Evolutionary conservation across 2,888 invertebrate genomes (phyloP).

Genomic region (Aspidiotus rigidus): DNA sequence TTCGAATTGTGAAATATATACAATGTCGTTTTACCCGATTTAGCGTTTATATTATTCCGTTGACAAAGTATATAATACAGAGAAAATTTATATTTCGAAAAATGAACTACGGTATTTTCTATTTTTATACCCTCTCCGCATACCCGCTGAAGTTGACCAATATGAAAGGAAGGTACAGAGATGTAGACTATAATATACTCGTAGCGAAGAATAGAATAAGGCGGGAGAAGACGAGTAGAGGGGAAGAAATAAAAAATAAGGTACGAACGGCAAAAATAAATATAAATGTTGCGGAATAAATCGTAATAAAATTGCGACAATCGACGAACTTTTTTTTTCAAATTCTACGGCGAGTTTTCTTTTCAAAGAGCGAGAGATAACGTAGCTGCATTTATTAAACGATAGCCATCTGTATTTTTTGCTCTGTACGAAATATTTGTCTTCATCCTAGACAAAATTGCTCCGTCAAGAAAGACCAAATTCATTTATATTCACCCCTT

Average conservation of each 20-base stretch:
- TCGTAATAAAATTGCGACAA: slow-evolving; percentile 18
- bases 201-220: background rate
- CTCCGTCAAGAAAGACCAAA: slow-evolving; percentile 20
- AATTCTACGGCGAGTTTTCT: slow-evolving; percentile 1
- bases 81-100: background rate
- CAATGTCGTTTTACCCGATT: background rate
- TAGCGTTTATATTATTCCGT: background rate
- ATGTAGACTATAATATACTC: background rate
- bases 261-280: slow-evolving; percentile 3
- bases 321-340: slow-evolving; percentile 16
- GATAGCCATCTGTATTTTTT: slow-evolving; percentile 24
- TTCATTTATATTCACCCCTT: slow-evolving; percentile 25
- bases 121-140: no score
- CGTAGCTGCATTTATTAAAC: slow-evolving; percentile 23
- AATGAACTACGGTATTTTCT: no score
- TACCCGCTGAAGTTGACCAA: background rate
- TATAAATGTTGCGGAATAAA: slow-evolving; percentile 17
- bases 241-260: background rate
- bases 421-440: slow-evolving; percentile 14
- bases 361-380: slow-evolving; percentile 5
- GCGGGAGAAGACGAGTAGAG: background rate
- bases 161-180: background rate
- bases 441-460: slow-evolving; percentile 13
- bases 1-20: background rate
- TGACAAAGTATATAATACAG: background rate